Evolutionary conservation across 2,888 invertebrate genomes (phyloP).

Genomic region (Melanchra persicariae): DNA sequence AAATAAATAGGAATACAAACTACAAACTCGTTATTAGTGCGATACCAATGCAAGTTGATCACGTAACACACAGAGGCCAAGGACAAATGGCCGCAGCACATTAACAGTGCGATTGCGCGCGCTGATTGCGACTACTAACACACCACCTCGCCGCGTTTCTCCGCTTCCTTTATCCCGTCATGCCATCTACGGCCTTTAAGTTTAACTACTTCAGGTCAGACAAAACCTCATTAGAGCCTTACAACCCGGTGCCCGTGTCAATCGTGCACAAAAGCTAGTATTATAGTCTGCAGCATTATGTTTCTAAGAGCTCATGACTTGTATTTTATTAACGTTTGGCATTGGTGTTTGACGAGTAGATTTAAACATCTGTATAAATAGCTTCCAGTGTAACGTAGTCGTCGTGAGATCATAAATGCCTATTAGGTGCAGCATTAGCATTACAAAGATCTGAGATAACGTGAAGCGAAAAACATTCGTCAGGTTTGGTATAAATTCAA

Average conservation of each 20-base stretch:
- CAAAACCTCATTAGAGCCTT: constrained; percentile 62
- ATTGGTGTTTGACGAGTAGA: constrained; percentile 64
- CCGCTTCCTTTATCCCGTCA: constrained; percentile 70
- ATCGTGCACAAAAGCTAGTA: constrained; percentile 47
- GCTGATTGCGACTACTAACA: constrained; percentile 66
- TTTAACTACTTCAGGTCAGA: constrained; percentile 61
- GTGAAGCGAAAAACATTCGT: constrained; percentile 38
- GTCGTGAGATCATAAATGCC: constrained; percentile 64
- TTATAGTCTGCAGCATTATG: constrained; percentile 26
- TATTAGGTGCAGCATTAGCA: constrained; percentile 58
- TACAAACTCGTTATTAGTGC: constrained; percentile 44
- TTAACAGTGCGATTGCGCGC: constrained; percentile 72
- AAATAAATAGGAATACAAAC: constrained; percentile 36
- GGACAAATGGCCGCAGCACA: constrained; percentile 75
- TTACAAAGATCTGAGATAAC: constrained; percentile 58
- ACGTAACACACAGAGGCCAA: constrained; percentile 74
- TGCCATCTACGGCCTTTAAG: constrained; percentile 67
- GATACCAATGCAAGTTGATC: constrained; percentile 65
- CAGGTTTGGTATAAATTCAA: constrained; percentile 44
- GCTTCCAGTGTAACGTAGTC: constrained; percentile 46
- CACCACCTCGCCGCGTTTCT: constrained; percentile 55
- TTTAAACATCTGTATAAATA: constrained; percentile 71
- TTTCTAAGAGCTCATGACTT: constrained; percentile 52
- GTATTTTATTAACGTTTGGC: constrained; percentile 66
- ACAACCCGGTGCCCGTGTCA: constrained; percentile 40